Conservation (phyloP, 2,113 vertebrate genomes). For the rabbit (Oryctolagus cuniculus) region DNA sequence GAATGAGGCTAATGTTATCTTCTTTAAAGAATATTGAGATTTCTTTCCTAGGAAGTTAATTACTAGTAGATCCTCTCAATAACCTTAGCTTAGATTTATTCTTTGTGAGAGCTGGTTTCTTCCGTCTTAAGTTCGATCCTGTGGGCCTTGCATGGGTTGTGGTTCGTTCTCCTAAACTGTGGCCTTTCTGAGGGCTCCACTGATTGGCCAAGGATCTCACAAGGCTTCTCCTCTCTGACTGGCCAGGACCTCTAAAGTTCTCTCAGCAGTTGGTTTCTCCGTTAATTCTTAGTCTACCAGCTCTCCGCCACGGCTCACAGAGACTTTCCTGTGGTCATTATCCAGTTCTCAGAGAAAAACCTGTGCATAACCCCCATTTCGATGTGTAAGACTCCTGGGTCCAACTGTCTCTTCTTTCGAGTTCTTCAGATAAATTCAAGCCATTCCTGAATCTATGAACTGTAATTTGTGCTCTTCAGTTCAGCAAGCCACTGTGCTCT, state of each 20-base stretch:
- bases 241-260: not conserved
- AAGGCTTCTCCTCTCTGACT: not conserved
- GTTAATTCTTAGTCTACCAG: not conserved
- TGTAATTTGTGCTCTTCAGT: not conserved
- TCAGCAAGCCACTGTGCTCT: not conserved
- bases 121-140: not conserved
- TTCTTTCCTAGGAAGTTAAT: not conserved
- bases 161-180: not conserved
- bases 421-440: not conserved
- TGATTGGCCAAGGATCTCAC: not conserved
- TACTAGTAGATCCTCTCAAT: not conserved
- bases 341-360: not conserved
- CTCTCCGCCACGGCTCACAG: too few relatives aligned
- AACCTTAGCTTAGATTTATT: not conserved
- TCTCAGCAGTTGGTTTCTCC: accelerated
- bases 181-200: not conserved
- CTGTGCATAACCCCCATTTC: not conserved
- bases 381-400: too few relatives aligned
- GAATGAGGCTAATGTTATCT: not conserved
- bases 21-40: not conserved
- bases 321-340: not conserved
- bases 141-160: not conserved
- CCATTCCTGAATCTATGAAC: too few relatives aligned
- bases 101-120: not conserved
- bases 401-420: not conserved